Base-by-base conservation (phyloP, 2,888 invertebrate genomes). In the Mystacides longicornis region DNA sequence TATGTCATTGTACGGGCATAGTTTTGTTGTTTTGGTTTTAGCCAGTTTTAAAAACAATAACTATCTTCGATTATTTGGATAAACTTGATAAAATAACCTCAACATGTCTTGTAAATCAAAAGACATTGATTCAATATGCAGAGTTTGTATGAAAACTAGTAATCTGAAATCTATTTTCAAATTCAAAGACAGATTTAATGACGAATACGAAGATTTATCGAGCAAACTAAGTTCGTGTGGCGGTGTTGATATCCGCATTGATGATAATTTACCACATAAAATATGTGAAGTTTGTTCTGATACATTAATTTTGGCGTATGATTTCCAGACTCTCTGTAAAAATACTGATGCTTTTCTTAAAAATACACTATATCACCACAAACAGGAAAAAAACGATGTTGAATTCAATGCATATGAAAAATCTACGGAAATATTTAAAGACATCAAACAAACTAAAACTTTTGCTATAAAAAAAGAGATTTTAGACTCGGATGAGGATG, bases 111-210 rank as follows among this genome's bases (percentile, higher is more conserved):
- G n/a, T n/a, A n/a, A n/a, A n/a, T n/a, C n/a, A n/a, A n/a, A n/a
- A n/a, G n/a, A n/a, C 47, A 49, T 49, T 16, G 49, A 54, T 20
- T 16, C 20, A 14, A 23, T 54, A 2, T 54, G 54, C 23, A 31
- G 54, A 19, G 37, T 54, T 43, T 54, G 54, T 33, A 14, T 54
- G 16, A 49, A 27, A 22, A 54, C 19, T 31, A 49, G 42, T 7
- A 37, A 23, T 9, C 18, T 54, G 19, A 48, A 54, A 23, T 54
- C 49, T 2, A 48, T 54, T 2, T 54, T 20, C 14, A 23, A 20
- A n/a, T 48, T 48, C 16, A 2, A 23, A 23, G 48, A 48, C 16
- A 45, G 20, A 45, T 45, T 3, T 19, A 45, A 19, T 7, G 9
- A 9, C 5, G 11, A 45, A 21, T 45, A 21, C 20, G 20, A 45